These are phyloP conservation scores for Scaptodrosophila latifasciaeformis DNA, from an alignment of 2,888 invertebrate species.

Conservation along the genomic window DNA sequence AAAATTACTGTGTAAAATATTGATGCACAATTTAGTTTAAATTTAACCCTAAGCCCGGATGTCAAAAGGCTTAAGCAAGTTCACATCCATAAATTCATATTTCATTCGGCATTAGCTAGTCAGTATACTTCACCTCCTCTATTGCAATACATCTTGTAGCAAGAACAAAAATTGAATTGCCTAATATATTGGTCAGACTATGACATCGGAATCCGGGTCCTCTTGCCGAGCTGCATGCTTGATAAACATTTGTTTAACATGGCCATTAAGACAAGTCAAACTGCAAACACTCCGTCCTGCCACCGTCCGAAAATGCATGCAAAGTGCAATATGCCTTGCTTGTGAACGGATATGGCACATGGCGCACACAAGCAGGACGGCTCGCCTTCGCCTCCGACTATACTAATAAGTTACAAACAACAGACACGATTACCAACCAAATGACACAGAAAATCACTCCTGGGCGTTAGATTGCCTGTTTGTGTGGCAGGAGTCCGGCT, in stretches of 20 bases:
- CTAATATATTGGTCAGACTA: too few species aligned
- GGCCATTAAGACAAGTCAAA: constrained; percentile 69
- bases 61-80: too few species aligned
- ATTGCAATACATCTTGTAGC: too few species aligned
- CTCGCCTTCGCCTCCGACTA: constrained; percentile 22
- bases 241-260: constrained; percentile 71
- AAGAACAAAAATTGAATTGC: too few species aligned
- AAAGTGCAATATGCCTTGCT: constrained; percentile 37
- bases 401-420: constrained; percentile 70
- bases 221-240: constrained; percentile 56
- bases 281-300: constrained; percentile 20
- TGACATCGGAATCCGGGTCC: not conserved
- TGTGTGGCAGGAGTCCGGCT: constrained; percentile 10
- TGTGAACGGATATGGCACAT: too few species aligned
- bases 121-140: too few species aligned
- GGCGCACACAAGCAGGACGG: constrained; percentile 11
- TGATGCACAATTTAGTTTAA: too few species aligned
- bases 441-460: constrained; percentile 68
- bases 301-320: constrained; percentile 18
- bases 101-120: too few species aligned
- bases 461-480: constrained; percentile 38
- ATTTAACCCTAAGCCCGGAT: too few species aligned
- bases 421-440: constrained; percentile 71
- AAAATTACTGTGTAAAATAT: too few species aligned
- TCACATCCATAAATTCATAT: too few species aligned